Percentiles rank a stretch among this genome's conserved stretches.
Evolutionary conservation across 1,140 invertebrate species (phyloP).

Genomic region (Diploscapter pachys): DNA sequence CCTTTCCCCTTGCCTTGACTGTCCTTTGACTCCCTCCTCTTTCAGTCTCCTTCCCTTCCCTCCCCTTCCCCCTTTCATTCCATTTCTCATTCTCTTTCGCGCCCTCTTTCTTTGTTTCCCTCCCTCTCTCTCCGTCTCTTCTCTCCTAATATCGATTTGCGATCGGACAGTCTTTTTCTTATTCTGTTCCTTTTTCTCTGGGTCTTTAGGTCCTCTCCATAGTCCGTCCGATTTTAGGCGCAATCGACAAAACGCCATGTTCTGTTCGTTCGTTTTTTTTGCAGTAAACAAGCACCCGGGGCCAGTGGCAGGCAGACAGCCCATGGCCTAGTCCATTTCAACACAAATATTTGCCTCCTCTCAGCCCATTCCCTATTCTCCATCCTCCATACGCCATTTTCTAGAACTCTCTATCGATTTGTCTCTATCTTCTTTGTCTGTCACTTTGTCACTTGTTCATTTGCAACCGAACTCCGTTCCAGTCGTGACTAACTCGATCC

Average conservation of each 20-base stretch:
- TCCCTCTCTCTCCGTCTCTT: neutral
- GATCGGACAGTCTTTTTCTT: neutral
- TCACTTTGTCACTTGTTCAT: no score
- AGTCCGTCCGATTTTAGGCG: neutral
- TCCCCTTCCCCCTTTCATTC: neutral
- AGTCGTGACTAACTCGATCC: no score
- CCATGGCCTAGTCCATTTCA: no score
- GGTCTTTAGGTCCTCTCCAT: neutral
- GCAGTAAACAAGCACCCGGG: neutral
- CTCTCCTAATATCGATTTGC: neutral
- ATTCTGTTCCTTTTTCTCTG: neutral
- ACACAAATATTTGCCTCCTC: no score
- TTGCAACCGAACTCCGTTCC: no score
- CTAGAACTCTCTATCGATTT: no score
- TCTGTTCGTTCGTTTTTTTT: neutral
- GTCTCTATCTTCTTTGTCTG: no score
- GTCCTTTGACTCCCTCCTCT: neutral
- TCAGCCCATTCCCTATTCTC: no score
- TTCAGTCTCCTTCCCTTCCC: neutral
- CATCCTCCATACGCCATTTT: no score
- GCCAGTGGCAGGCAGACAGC: neutral
- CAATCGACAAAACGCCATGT: neutral
- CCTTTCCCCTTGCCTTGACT: no score
- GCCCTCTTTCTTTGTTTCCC: conserved; percentile 1
- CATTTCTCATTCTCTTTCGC: neutral